Evolutionary conservation across 1,140 invertebrate genomes (phyloP), one percentile per base, ranked within the genome.

Genomic region (Asbolus verrucosus): DNA sequence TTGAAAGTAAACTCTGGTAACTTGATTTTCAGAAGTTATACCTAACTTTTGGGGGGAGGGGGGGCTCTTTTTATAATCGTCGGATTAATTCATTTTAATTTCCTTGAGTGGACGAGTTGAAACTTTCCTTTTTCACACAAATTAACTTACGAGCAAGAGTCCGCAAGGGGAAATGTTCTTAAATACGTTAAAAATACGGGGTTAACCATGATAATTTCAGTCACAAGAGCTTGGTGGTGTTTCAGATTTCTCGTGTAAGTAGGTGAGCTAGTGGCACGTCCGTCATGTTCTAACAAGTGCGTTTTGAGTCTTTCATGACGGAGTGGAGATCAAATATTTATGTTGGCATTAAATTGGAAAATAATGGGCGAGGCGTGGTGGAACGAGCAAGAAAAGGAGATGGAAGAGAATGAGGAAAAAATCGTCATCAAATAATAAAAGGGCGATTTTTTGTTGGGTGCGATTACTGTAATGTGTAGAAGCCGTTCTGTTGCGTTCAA

Each of bases 401-500:
- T 36, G 33, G 33, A 36, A n/a, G 33, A 27, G 24, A 8, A 27
- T 11, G 33, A 21, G 43, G 3, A 21, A 50, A 50, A 50, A 50
- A 50, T 50, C 43, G 43, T 50, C 8, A 21, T 21, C 16, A 13
- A 11, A 24, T 50, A 50, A 50, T 50, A 13, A 50, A 50, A 21
- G 18, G 18, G 43, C 15, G 18, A 50, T 50, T 50, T 50, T 50
- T 50, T 50, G 43, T 11, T 54, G 33, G 5, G 33, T 14, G 46
- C 46, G 46, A 54, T 54, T 54, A 54, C 46, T 24, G 46, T 54
- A 54, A 54, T 27, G 21, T 54, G 21, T 54, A 21, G 46, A 54
- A 54, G 21, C 46, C 46, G 46, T 50, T 50, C 43, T 50, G 43
- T 50, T 50, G 43, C 43, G 43, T 54, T 54, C 46, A 54, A 54